Base-by-base conservation (phyloP, 2,113 vertebrate genomes). In the Lepidothrix coronata region DNA sequence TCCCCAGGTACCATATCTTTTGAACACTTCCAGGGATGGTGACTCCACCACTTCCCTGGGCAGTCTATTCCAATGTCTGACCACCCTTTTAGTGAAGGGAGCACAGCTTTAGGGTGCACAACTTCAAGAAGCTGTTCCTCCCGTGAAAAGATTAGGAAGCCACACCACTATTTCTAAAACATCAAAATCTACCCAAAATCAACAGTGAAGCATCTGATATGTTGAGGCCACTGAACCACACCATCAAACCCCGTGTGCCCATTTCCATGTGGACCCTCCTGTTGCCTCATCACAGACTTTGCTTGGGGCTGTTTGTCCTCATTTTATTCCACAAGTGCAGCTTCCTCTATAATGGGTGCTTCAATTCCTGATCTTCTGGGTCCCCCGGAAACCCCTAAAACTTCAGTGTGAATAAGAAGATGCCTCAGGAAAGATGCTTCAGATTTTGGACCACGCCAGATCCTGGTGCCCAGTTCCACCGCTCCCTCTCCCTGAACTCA, bases 401-500 rank as follows among this genome's bases (percentile, higher is more conserved):
- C 16, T 51, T 55, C 46, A 15, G 11, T 18, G 41, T 35, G 35
- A 81, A 77, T 85, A 65, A 70, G 15, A 74, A 62, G 25, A 46
- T 33, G 14, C 18, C 58, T 89, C 33, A n/a, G 9, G 5, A 12
- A 71, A 67, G 22, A 46, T 27, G 19, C 15, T 63, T 91, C 30
- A 52, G 9, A 14, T 41, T 82, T 39, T 28, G 51, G 28, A 84
- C 33, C 21, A 83, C 89, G 43, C 24, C 41, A 44, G 28, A 79
- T n/a, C 44, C n/a, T n/a, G 27, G 7, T n/a, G 37, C 33, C 20
- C 20, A 31, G 51, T 84, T 77, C 59, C 43, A 76, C 41, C 2
- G 2, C 22, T 1, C 2, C 43, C 59, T 89, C 0, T 0, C 31
- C 35, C 58, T n/a, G 33, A 87, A 25, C 37, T 61, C 14, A 8